Evolutionary conservation across 2,113 vertebrate genomes (phyloP).

Genomic region (Leptobrachium ailaonicum): DNA sequence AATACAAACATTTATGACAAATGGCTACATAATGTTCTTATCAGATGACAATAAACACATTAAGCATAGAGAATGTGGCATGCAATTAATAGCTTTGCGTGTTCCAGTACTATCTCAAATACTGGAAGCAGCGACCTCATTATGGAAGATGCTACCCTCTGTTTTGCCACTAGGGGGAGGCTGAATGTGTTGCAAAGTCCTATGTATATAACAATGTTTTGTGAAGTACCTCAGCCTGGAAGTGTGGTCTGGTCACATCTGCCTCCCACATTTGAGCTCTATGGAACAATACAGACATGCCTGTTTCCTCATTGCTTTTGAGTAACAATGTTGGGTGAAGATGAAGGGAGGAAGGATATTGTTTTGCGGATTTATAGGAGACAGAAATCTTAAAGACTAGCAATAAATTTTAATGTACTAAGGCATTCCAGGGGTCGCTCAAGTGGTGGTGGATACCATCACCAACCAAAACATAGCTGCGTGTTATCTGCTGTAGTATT

Average conservation of each 20-base stretch:
- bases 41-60: constrained; percentile 20
- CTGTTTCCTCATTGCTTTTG: constrained; percentile 37
- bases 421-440: not conserved
- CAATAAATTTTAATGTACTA: constrained; percentile 2
- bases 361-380: constrained; percentile 30
- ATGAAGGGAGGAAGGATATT: constrained; percentile 21
- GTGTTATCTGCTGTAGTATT: not conserved
- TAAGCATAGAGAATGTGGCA: constrained; percentile 16
- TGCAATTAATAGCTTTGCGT: not conserved
- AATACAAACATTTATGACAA: no score
- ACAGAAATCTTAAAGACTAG: constrained; percentile 22
- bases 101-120: no score
- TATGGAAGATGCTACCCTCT: constrained; percentile 12
- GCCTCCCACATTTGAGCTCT: constrained; percentile 35
- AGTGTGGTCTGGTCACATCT: constrained; percentile 47
- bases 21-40: not conserved
- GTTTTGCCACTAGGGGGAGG: constrained; percentile 39
- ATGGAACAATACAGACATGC: constrained; percentile 22
- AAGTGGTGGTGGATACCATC: not conserved
- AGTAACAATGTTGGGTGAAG: constrained; percentile 17
- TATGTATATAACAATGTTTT: constrained; percentile 22
- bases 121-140: no score
- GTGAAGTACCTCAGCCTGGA: not conserved
- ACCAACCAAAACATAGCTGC: not conserved
- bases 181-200: constrained; percentile 16